Evolutionary conservation across 2,113 vertebrate species (phyloP).

Genomic region (Spheniscus mendiculus): DNA sequence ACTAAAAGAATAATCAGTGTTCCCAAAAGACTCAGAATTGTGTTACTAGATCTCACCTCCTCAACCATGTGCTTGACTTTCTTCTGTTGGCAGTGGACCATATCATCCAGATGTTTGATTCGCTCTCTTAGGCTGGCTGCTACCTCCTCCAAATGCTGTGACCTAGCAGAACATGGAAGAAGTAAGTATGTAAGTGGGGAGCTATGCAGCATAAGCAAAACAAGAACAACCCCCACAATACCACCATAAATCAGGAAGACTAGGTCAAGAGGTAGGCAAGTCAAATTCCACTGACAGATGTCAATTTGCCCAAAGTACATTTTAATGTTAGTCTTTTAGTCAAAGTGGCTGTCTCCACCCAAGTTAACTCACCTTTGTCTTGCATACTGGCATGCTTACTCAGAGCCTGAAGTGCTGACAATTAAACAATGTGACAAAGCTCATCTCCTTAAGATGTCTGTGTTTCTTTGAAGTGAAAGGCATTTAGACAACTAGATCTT

Average conservation of each 20-base stretch:
- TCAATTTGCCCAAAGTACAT: background rate
- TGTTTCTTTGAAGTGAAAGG: background rate
- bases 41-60: constrained; percentile 81
- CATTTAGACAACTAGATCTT: background rate
- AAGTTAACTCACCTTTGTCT: background rate
- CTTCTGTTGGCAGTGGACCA: constrained; percentile 98
- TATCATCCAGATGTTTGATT: constrained; percentile 95
- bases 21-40: background rate
- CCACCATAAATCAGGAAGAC: background rate
- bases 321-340: background rate
- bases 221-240: background rate
- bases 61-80: constrained; percentile 98
- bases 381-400: background rate
- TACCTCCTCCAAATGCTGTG: constrained; percentile 84
- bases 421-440: background rate
- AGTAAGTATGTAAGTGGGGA: background rate
- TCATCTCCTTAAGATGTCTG: background rate
- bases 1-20: background rate
- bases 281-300: background rate
- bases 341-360: background rate
- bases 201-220: background rate
- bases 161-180: constrained; percentile 67
- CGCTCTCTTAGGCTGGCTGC: constrained; percentile 86
- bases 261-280: background rate
- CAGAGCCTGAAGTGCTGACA: constrained; percentile 8